phyloP scores from a whole-genome alignment of 2,113 vertebrate species.

The Poeciliopsis prolifica region DNA sequence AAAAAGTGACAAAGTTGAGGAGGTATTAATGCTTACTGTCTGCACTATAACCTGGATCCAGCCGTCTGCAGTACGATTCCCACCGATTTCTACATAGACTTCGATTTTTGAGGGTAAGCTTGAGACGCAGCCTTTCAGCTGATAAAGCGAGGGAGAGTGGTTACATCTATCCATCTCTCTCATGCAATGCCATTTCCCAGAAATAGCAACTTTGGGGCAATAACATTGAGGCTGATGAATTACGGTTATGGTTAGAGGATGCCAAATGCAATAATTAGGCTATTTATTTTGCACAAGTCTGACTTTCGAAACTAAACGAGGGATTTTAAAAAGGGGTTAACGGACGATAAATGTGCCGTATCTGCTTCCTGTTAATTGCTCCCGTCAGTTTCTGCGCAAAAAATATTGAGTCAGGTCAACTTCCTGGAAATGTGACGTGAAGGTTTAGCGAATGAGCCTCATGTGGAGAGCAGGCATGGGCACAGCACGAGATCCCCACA shows the following conservation, averaged over 20 bases:
- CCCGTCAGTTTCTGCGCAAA: neutral
- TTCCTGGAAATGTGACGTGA: neutral
- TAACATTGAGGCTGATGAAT: neutral
- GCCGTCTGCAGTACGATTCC: neutral
- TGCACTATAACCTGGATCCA: neutral
- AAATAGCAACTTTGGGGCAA: neutral
- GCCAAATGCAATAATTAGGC: neutral
- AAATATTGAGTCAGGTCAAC: neutral
- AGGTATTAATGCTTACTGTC: neutral
- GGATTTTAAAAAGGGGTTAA: neutral
- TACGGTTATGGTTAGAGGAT: neutral
- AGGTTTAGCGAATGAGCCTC: neutral
- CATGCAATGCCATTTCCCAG: neutral
- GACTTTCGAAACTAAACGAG: no score
- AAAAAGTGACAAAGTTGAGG: no score
- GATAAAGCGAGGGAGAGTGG: no score
- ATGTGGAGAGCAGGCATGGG: neutral
- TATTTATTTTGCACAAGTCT: no score
- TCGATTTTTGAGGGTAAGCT: no score
- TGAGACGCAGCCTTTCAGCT: no score
- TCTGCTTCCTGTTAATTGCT: neutral
- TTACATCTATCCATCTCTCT: no score
- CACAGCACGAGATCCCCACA: neutral
- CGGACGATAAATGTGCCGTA: neutral
- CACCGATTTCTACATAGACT: neutral